Conservation (phyloP, 1,140 invertebrate species). For the Hyles euphorbiae region DNA sequence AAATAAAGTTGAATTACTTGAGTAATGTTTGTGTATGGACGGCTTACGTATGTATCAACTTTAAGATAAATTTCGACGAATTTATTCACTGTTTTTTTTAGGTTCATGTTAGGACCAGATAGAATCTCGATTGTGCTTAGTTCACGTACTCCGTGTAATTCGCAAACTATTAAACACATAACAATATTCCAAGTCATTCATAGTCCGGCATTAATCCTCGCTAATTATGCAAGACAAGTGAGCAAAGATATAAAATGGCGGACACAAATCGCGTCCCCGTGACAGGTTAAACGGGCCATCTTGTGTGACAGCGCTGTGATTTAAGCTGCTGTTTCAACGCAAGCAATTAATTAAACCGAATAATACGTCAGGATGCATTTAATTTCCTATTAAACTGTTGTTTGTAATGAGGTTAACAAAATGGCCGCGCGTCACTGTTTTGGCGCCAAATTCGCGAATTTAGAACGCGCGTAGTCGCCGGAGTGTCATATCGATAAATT, state of each 20-base stretch:
- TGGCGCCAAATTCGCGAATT: background rate
- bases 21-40: too few relatives aligned
- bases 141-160: too few relatives aligned
- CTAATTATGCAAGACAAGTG: conserved; percentile 65
- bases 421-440: conserved; percentile 32
- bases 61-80: too few relatives aligned
- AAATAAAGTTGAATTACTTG: too few relatives aligned
- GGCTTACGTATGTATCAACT: too few relatives aligned
- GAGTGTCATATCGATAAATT: too few relatives aligned
- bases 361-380: conserved; percentile 56
- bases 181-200: conserved; percentile 40
- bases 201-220: conserved; percentile 61
- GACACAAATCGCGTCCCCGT: conserved; percentile 65
- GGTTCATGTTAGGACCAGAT: too few relatives aligned
- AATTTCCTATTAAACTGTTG: conserved; percentile 54
- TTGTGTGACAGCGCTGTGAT: conserved; percentile 60
- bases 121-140: too few relatives aligned
- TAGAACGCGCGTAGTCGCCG: too few relatives aligned
- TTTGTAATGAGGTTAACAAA: conserved; percentile 30
- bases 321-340: conserved; percentile 51
- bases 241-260: conserved; percentile 63
- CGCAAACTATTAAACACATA: too few relatives aligned
- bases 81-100: too few relatives aligned
- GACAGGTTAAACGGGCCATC: conserved; percentile 67
- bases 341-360: conserved; percentile 61